phyloP scores from a whole-genome alignment of 1,140 invertebrate genomes.

The Ptiloglossa arizonensis region DNA sequence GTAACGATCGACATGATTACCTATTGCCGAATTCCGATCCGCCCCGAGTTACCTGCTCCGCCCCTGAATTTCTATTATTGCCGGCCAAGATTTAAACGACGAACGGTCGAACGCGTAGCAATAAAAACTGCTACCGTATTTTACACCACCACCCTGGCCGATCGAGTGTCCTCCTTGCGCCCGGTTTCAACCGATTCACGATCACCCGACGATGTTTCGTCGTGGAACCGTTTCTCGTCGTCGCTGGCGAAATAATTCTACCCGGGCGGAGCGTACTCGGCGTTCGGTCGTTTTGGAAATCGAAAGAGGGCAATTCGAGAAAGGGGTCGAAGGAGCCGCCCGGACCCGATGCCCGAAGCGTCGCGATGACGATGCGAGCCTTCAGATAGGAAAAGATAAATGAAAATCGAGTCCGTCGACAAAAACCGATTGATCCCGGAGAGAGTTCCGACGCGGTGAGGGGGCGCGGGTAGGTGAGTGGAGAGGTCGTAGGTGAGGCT shows the following conservation, averaged over 20 bases:
- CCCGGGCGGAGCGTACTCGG: too few relatives aligned
- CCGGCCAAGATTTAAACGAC: too few relatives aligned
- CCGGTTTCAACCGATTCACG: not conserved
- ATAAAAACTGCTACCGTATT: conserved; percentile 14
- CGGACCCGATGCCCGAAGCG: conserved; percentile 12
- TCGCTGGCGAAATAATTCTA: too few relatives aligned
- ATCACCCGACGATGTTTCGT: too few relatives aligned
- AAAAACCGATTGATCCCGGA: conserved; percentile 62
- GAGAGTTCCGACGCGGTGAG: not conserved
- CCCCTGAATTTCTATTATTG: conserved; percentile 9
- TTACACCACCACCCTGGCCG: not conserved
- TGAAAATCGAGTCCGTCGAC: conserved; percentile 59
- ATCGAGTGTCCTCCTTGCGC: not conserved
- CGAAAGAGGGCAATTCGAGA: not conserved
- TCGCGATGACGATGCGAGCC: conserved; percentile 54
- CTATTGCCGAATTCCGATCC: conserved; percentile 6
- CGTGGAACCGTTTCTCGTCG: too few relatives aligned
- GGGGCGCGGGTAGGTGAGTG: conserved; percentile 4
- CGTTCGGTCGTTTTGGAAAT: too few relatives aligned
- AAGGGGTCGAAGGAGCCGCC: conserved; percentile 13
- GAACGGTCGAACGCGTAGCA: not conserved
- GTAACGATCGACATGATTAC: conserved; percentile 35
- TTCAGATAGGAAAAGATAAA: conserved; percentile 64
- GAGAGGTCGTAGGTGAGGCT: conserved; percentile 57
- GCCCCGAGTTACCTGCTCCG: not conserved